Conservation (phyloP, 2,113 vertebrate genomes). For the Ptilonorhynchus violaceus region DNA sequence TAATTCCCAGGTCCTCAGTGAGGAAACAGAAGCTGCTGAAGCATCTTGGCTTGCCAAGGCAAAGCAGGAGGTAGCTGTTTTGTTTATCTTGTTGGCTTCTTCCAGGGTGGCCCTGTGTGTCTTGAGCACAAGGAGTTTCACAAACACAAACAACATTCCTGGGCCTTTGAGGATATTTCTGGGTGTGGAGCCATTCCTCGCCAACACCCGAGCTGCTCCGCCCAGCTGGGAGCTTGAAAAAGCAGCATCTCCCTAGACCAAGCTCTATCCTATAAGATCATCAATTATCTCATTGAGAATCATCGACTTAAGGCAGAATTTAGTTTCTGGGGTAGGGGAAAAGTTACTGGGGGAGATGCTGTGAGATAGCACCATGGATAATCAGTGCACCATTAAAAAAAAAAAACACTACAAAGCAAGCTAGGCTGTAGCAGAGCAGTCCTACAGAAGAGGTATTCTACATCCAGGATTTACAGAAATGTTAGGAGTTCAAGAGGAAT, state of each 20-base stretch:
- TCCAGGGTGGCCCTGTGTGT: background rate
- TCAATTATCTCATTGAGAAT: background rate
- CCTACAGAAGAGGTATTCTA: background rate
- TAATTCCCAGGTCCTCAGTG: background rate
- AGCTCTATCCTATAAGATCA: background rate
- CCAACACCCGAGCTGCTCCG: fast-evolving
- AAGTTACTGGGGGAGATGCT: background rate
- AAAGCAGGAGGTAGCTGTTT: background rate
- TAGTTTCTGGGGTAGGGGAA: background rate
- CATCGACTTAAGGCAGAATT: background rate
- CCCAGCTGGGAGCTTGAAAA: background rate
- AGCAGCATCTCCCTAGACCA: background rate
- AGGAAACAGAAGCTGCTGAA: background rate
- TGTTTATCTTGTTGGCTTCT: background rate
- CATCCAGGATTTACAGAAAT: background rate
- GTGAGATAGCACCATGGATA: background rate
- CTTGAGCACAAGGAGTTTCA: background rate
- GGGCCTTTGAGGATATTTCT: background rate
- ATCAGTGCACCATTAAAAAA: background rate
- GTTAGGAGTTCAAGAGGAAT: conserved; percentile 29
- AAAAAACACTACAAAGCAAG: background rate
- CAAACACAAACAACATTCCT: background rate
- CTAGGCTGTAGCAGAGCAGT: background rate
- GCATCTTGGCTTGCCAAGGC: background rate
- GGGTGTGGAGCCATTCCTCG: background rate